A percentile compares a stretch with the other conserved stretches of the same genome.
These are phyloP conservation scores for Drosophila picticornis DNA, from an alignment of 2,888 invertebrate species.

Conservation along the genomic window DNA sequence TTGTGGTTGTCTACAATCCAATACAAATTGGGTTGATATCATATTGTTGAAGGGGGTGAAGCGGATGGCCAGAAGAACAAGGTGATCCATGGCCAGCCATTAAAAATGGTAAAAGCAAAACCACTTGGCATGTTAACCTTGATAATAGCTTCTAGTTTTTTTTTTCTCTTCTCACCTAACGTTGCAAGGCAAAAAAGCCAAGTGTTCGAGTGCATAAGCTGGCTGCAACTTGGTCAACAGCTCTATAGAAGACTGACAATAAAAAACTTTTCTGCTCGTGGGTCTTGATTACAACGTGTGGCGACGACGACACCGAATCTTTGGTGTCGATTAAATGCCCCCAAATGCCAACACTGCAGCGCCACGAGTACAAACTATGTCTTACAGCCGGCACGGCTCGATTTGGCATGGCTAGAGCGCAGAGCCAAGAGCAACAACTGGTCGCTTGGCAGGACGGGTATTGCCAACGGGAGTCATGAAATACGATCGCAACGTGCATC, in stretches of 20 bases:
- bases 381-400: constrained; percentile 12
- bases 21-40: constrained; percentile 30
- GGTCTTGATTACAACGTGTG: constrained; percentile 61
- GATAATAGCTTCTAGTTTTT: constrained; percentile 58
- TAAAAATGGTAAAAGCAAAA: constrained; percentile 64
- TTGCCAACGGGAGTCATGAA: constrained; percentile 46
- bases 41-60: no score
- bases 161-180: constrained; percentile 1
- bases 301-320: constrained; percentile 31
- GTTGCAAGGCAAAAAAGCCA: constrained; percentile 34
- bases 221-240: constrained; percentile 67
- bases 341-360: constrained; percentile 64
- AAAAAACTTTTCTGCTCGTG: constrained; percentile 44
- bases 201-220: constrained; percentile 70
- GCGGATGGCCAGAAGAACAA: constrained; percentile 69
- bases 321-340: constrained; percentile 64
- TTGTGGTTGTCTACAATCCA: neutral
- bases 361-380: constrained; percentile 28
- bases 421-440: constrained; percentile 3
- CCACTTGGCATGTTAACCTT: constrained; percentile 72
- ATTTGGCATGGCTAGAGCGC: constrained; percentile 7
- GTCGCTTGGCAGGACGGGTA: constrained; percentile 18
- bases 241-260: constrained; percentile 56
- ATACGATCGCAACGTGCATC: constrained; percentile 73
- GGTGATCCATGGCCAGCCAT: constrained; percentile 43